Base-by-base conservation (phyloP, 2,797 vertebrate genomes). In the Betta splendens region DNA sequence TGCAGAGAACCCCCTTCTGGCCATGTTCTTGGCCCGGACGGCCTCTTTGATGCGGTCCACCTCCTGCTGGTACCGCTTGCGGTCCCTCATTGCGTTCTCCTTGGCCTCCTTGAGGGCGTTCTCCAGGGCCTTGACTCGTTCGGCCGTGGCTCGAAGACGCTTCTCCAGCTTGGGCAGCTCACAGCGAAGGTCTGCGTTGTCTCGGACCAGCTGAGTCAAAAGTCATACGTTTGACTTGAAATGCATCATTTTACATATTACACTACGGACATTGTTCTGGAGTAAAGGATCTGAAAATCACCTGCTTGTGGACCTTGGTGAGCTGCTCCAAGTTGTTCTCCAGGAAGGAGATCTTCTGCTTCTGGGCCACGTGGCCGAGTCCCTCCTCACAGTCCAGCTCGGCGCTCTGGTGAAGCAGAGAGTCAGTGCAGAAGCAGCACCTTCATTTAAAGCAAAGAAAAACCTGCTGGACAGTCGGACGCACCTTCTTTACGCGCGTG, bases 21-120 rank as follows among this genome's bases (percentile, higher is more conserved):
- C 94, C 92, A 96, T 96, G 42, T 96, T 98, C 90, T 97, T 97
- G 81, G 95, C 95, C 44, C 95, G 90, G 10, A 98, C 95, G 0
- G 96, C 95, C 81, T 98, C 96, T 75, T 98, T 98, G 81, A 98
- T 98, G 61, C 95, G 94, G 80, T 97, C 96, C 38, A 97, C 95
- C 77, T 97, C 95, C 87, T 95, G 94, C 91, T 96, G 95, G 90
- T 98, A 97, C 45, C 94, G 92, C 53, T 94, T 95, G 71, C 95
- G 93, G 88, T 98, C 95, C n/a, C 92, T 85, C 91, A 94, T 93
- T 77, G 94, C 92, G 0, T 92, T 95, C 75, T 94, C 95, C 91
- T 97, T 97, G 83, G 95, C 94, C 62, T 97, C 94, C 89, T 95
- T 95, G 85, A 98, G 88, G 3, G 94, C 94, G 0, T 90, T 92